phyloP scores from a whole-genome alignment of 2,797 vertebrate species.

The Halcyon chelicuti region DNA sequence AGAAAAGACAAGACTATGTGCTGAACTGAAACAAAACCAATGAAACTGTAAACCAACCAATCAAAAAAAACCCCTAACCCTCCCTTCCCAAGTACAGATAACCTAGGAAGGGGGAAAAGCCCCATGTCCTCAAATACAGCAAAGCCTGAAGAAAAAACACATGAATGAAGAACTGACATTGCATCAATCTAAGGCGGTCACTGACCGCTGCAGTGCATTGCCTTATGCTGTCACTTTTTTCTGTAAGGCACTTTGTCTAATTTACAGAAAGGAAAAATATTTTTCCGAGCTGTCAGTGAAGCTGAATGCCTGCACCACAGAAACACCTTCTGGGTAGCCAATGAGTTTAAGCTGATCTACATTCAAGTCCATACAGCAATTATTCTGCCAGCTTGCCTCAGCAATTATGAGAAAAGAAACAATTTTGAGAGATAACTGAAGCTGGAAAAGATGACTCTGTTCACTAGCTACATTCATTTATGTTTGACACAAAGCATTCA shows the following conservation, averaged over 20 bases:
- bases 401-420: constrained; percentile 27
- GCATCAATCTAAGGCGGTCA: neutral
- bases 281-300: neutral
- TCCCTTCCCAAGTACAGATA: neutral
- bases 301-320: neutral
- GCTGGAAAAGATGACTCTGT: neutral
- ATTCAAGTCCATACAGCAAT: constrained; percentile 20
- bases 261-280: neutral
- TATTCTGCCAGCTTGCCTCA: constrained; percentile 23
- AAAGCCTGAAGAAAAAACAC: neutral
- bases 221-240: neutral
- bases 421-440: constrained; percentile 4
- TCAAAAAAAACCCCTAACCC: fast-evolving
- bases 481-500: constrained; percentile 3
- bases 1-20: neutral
- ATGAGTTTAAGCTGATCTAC: neutral
- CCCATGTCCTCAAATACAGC: neutral
- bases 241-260: neutral
- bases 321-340: neutral
- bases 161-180: neutral
- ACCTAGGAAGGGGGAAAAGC: neutral
- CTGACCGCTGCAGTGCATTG: neutral
- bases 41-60: neutral
- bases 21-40: neutral
- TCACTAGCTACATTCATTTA: neutral